Evolutionary conservation across 2,113 vertebrate genomes (phyloP), one percentile per base, ranked within the genome.

Genomic region (Silurus asotus): DNA sequence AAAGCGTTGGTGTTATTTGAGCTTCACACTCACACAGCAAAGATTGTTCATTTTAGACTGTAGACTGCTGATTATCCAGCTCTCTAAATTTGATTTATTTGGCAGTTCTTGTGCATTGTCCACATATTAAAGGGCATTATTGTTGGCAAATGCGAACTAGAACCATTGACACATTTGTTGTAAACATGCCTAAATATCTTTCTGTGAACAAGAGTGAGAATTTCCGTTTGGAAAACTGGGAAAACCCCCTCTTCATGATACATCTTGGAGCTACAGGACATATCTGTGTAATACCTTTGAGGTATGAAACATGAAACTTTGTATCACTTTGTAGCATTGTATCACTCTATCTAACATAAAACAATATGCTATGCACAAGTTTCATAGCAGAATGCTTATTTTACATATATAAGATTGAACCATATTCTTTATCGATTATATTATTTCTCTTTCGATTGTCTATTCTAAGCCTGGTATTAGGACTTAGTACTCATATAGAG

Each of bases 161-260:
- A 55, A 77, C 23, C 74, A 53, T 55, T 25, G 74, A 76, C 49
- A 76, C 49, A 76, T 77, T 55, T 77, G 23, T 17, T 51, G 72
- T 75, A 53, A 75, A 75, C 72, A n/a, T 77, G 74, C 13, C 13
- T 55, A 55, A 51, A 76, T 11, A 76, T 13, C 23, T 56, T 51
- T 4, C 5, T 1, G 6, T 15, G 23, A 37, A 25, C 23, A 49
- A 25, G 51, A 15, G 13, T 55, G 51, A 77, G 51, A 56, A 55
- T 77, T 55, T 77, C 74, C 74, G 13, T 0, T 56, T 10, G 51
- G 74, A 77, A 77, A 53, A 25, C 74, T 77, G 74, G 74, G 74
- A 77, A 77, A 77, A 55, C 4, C 74, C 74, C 74, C 6, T 55
- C 74, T 55, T 77, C 11, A 56, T 77, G 49, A 15, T 76, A 7